Conservation (phyloP, 2,888 invertebrate genomes). For the Drosophila antonietae region DNA sequence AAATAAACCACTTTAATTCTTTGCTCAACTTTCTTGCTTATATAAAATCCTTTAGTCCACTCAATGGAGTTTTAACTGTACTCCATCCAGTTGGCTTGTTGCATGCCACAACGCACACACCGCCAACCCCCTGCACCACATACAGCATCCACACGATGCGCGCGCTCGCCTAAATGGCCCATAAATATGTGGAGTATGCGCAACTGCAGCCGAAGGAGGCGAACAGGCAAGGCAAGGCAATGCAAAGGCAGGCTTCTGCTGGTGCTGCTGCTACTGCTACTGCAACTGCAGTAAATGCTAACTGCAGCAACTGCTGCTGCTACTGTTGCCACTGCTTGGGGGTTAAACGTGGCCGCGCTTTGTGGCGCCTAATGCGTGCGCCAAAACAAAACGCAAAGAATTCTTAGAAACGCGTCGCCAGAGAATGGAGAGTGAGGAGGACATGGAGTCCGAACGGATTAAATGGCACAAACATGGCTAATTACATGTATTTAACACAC, state of each 20-base stretch:
- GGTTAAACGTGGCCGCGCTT: conserved; percentile 73
- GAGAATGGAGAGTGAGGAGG: conserved; percentile 30
- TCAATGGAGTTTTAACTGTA: conserved; percentile 1
- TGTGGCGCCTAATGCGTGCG: conserved; percentile 79
- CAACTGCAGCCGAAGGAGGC: conserved; percentile 33
- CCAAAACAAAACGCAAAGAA: conserved; percentile 78
- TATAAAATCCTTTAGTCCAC: background rate
- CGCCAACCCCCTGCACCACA: background rate
- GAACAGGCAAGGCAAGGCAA: conserved; percentile 4
- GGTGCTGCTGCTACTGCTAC: conserved; percentile 8
- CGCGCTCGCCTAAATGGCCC: conserved; percentile 72
- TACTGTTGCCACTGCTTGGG: conserved; percentile 58
- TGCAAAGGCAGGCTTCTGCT: conserved; percentile 1
- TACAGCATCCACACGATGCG: conserved; percentile 59
- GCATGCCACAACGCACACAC: conserved; percentile 14
- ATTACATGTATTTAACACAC: conserved; percentile 79
- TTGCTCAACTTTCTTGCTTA: background rate
- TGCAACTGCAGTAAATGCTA: conserved; percentile 23
- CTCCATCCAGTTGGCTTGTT: conserved; percentile 10
- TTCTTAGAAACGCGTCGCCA: conserved; percentile 76
- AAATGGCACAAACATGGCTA: conserved; percentile 81
- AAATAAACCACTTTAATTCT: background rate
- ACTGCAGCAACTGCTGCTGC: conserved; percentile 21
- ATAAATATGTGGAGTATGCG: conserved; percentile 80
- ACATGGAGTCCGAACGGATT: conserved; percentile 66